A percentile compares a stretch with the other conserved stretches of the same genome.
These are phyloP conservation scores for Myotis brandtii DNA, from an alignment of 2,113 vertebrate genomes.

Conservation along the genomic window DNA sequence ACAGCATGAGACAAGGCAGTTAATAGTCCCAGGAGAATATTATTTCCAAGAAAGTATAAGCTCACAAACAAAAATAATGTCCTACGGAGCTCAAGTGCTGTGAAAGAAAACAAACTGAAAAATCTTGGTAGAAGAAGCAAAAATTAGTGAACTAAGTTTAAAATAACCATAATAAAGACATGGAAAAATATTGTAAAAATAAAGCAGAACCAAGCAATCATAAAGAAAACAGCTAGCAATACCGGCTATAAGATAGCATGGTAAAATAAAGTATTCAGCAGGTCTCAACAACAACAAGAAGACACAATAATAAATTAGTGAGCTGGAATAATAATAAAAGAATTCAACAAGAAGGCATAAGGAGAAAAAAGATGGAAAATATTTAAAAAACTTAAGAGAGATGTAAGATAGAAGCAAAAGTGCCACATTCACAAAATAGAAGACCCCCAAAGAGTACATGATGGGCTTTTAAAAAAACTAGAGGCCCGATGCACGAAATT, in stretches of 20 bases:
- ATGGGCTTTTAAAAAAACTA: neutral
- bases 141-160: neutral
- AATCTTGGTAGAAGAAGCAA: neutral
- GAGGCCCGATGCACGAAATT: too few species aligned
- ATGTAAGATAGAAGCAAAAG: neutral
- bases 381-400: neutral
- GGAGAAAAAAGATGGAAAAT: neutral
- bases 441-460: neutral
- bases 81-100: neutral
- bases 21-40: neutral
- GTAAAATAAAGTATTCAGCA: neutral
- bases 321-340: neutral
- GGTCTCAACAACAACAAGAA: neutral
- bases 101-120: neutral
- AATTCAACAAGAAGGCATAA: neutral
- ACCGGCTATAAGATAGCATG: neutral
- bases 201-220: conserved; percentile 4
- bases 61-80: neutral
- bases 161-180: conserved; percentile 4
- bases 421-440: neutral
- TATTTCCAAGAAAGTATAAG: neutral
- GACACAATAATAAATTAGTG: neutral
- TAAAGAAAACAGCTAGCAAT: neutral
- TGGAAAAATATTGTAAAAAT: neutral
- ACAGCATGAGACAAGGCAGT: neutral